Evolutionary conservation across 23 tunicate species (phyloP), one percentile per base, ranked within the genome.

Genomic region (Styela clava): DNA sequence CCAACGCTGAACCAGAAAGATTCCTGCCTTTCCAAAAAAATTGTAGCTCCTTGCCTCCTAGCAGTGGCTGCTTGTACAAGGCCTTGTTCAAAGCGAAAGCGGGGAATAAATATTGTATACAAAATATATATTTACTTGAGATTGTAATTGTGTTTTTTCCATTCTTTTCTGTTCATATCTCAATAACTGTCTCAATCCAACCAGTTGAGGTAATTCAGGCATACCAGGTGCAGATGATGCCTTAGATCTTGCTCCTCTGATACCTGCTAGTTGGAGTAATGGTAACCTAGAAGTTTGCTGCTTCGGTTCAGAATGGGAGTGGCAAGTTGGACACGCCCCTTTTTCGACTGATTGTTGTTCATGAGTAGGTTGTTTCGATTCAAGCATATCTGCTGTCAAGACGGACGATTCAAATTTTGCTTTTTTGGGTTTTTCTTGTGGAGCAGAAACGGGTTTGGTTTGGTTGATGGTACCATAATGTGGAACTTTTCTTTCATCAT

Each of bases 151-250:
- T 16, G 77, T 71, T 27, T 3, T 34, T 21, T 30, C 35, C 34
- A 29, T 71, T 30, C 77, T 71, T 27, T 71, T 71, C 35, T 71
- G 77, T 32, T 71, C 77, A 32, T 71, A 30, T 22, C 35, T 35
- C 34, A 71, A 7, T 28, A 71, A 28, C 35, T 71, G 77, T 32
- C 77, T 27, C 34, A 71, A 30, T 19, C 34, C 35, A 22, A 71
- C 37, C 5, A 71, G 34, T 30, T 30, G 32, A 16, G 77, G 77
- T 30, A 71, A 7, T 71, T 33, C 35, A 24, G 24, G 24, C 16
- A 68, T 31, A n/a, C n/a, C n/a, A 12, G 56, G 9, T 21, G 77
- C 20, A 21, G 24, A 34, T 21, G 77, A 28, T 3, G 16, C 20
- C 34, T 71, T 33, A 2, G 34, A 18, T 71, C 16, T 71, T 18